Percentiles rank a stretch among this genome's conserved stretches.
phyloP scores from a whole-genome alignment of 2,113 vertebrate species.

The Seriola aureovittata region DNA sequence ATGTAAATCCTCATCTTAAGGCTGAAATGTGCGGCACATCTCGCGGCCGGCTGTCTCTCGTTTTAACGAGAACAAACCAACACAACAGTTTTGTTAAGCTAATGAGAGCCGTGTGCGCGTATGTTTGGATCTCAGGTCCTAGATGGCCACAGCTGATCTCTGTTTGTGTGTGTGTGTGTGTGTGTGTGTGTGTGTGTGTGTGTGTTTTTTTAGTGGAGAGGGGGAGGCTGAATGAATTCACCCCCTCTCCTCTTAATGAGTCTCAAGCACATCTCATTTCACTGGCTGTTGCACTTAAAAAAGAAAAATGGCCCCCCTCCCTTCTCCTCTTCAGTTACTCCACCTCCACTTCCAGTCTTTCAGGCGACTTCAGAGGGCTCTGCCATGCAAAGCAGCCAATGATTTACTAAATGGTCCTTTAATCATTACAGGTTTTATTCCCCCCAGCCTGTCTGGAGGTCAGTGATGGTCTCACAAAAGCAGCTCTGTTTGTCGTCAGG shows the following conservation, averaged over 20 bases:
- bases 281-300: conserved; percentile 51
- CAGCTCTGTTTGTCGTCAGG: conserved; percentile 39
- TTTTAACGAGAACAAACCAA: conserved; percentile 13
- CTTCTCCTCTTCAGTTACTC: conserved; percentile 32
- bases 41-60: conserved; percentile 1
- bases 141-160: conserved; percentile 34
- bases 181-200: conserved; percentile 13
- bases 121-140: neutral
- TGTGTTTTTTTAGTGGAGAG: neutral
- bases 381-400: conserved; percentile 62
- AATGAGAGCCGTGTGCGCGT: conserved; percentile 12
- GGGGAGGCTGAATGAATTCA: conserved; percentile 55
- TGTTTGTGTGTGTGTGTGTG: neutral
- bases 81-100: conserved; percentile 15
- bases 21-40: conserved; percentile 28
- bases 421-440: conserved; percentile 64
- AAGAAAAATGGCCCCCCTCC: conserved; percentile 23
- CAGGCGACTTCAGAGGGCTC: conserved; percentile 52
- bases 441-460: conserved; percentile 51
- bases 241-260: conserved; percentile 56
- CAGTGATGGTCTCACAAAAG: conserved; percentile 50
- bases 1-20: conserved; percentile 45
- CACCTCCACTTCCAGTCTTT: conserved; percentile 54
- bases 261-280: conserved; percentile 70
- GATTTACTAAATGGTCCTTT: conserved; percentile 69